Base-by-base conservation (phyloP, 2,797 vertebrate genomes). In the Echiichthys vipera region DNA sequence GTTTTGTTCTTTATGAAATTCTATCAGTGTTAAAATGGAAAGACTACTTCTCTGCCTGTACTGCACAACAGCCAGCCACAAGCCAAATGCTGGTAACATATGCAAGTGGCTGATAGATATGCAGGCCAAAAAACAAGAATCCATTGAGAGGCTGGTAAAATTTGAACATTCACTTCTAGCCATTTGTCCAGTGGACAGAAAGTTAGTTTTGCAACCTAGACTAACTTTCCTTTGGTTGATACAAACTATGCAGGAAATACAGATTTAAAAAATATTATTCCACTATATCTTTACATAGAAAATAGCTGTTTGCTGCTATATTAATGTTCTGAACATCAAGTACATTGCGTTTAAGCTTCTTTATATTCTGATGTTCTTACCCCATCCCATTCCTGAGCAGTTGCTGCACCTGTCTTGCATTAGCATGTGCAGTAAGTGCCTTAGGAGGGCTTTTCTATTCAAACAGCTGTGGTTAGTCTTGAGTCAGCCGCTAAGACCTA, bases 401-500 rank as follows among this genome's bases (percentile, higher is more conserved):
- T 39, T 49, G 37, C 54, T 65, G 43, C 70, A 67, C 58, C 67
- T 75, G 62, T 27, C 54, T 32, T 17, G 45, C 58, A 78, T 71
- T 64, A 75, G 36, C 43, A 40, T 32, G n/a, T 40, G 36, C 39
- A 68, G 24, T 29, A 12, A 18, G 46, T 22, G 27, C 34, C 51
- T 51, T 5, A 22, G 57, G 63, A 63, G 43, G 24, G 32, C 29
- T 45, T 71, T 67, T 47, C 56, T 50, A 24, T 7, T 9, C 15
- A 63, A 45, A 65, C 57, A 78, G 65, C 55, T 73, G 50, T 57
- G 65, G 29, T n/a, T 30, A 49, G 36, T 55, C 62, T 47, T 4
- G 15, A 73, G 43, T 74, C 40, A 45, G 59, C 45, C 42, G 45
- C 68, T 29, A 58, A 51, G 40, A 51, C 25, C 22, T 40, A 20